Conservation (phyloP, 2,113 vertebrate species). For the Noturus placidus region DNA sequence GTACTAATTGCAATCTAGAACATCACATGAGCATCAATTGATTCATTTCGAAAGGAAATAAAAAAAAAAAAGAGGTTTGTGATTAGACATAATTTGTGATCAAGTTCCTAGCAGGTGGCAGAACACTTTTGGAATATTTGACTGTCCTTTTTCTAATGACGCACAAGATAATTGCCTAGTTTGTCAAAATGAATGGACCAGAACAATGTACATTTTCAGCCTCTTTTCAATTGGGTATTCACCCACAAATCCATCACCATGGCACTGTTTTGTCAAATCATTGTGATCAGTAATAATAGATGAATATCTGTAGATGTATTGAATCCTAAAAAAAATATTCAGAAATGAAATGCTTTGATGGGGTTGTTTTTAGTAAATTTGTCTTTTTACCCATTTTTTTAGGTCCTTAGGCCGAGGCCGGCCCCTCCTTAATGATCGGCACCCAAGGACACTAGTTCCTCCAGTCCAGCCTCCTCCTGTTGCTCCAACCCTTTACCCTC, state of each 20-base stretch:
- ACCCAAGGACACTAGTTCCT: conserved; percentile 75
- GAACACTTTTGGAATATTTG: not conserved
- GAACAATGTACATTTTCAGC: not conserved
- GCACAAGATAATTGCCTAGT: not conserved
- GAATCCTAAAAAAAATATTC: not conserved
- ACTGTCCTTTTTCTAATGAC: not conserved
- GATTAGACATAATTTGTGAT: not conserved
- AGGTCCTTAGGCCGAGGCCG: conserved; percentile 75
- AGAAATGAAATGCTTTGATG: not conserved
- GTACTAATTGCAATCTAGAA: not conserved
- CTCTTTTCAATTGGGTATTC: not conserved
- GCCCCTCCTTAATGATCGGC: conserved; percentile 77
- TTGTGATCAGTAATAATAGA: not conserved
- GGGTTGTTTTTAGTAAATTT: not conserved
- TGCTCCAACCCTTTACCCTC: conserved; percentile 76
- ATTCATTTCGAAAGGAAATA: no score
- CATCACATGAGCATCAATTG: not conserved
- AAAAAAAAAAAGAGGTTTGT: no score
- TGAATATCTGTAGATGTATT: not conserved
- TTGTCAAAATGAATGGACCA: not conserved
- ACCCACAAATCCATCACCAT: no score
- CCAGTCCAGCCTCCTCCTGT: conserved; percentile 65
- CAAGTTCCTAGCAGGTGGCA: not conserved
- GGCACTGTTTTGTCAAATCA: not conserved
- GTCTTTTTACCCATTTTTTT: not conserved